Conservation (phyloP, 2,888 invertebrate species). For the Diadegma fenestrale region DNA sequence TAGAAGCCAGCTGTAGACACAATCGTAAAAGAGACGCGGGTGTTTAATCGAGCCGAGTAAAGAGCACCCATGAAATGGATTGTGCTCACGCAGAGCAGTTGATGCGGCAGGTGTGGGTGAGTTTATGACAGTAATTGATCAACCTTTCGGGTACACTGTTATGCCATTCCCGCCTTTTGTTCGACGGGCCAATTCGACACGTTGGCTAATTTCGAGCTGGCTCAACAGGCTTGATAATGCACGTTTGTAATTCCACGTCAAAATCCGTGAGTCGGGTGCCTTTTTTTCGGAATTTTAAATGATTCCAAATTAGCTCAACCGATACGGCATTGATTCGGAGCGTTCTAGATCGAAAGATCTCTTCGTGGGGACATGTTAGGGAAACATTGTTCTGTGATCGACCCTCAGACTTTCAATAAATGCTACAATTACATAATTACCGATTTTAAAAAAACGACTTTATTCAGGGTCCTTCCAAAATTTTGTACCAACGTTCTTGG, state of each 20-base stretch:
- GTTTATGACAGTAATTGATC: constrained; percentile 52
- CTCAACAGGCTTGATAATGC: background rate
- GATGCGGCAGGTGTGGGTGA: background rate
- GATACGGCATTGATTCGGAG: background rate
- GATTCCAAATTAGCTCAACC: background rate
- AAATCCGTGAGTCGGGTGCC: background rate
- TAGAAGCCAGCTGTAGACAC: constrained; percentile 93
- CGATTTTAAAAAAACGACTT: too few species aligned
- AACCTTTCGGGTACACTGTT: constrained; percentile 35
- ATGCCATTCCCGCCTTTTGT: background rate
- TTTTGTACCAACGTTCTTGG: too few species aligned
- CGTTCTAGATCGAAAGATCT: background rate
- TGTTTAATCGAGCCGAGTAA: constrained; percentile 35
- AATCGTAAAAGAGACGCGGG: constrained; percentile 61
- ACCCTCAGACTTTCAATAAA: constrained; percentile 1
- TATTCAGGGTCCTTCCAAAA: too few species aligned
- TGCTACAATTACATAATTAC: constrained; percentile 44
- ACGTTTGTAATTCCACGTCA: background rate
- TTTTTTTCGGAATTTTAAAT: background rate
- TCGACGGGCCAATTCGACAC: background rate
- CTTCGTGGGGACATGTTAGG: background rate
- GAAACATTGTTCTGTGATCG: background rate
- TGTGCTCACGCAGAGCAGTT: constrained; percentile 53
- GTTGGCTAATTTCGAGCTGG: background rate
- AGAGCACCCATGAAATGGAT: constrained; percentile 47